Base-by-base conservation (phyloP, 2,888 invertebrate genomes). In the Scaptomyza caliginosa region DNA sequence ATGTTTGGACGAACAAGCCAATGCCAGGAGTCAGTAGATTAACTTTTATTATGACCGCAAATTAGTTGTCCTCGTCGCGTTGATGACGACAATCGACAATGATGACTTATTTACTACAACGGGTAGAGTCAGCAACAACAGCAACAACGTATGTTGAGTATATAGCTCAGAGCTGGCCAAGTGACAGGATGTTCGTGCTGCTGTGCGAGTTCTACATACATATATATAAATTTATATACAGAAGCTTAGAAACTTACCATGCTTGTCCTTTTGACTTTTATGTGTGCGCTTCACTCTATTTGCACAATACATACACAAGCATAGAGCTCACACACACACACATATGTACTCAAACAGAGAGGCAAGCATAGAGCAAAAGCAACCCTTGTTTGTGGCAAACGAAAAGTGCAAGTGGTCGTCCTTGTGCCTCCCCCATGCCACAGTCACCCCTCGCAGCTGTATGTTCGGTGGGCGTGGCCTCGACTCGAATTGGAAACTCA, bases 1-100 rank as follows among this genome's bases (percentile, higher is more conserved):
- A 34, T 16, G 34, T 38, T 67, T 40, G 54, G 30, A 39, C 26
- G 28, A 58, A 55, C 55, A 59, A 51, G 67, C 54, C 42, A 16
- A 42, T 10, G 74, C 67, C 71, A 80, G 77, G 76, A 88, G 85
- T 86, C 81, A 86, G 84, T 86, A 83, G 86, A 89, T 88, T 88
- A 88, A 89, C 85, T 89, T 88, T 88, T 89, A 89, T 88, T 88
- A 87, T 88, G 82, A 82, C 90, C 88, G 81, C 89, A 89, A 89
- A 89, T 89, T 89, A 89, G 90, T 89, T 89, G 89, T 88, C 82
- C 83, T 77, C 73, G 76, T 60, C 81, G 86, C 83, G 77, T 81
- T 81, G 83, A 86, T 86, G 86, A 83, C 84, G 86, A 86, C 81
- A 83, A 82, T 79, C 82, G 82, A 83, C 82, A 86, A 82, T 86